Percentiles rank a stretch among this genome's conserved stretches.
Conservation (phyloP, 2,113 vertebrate species). For the Pipra filicauda region DNA sequence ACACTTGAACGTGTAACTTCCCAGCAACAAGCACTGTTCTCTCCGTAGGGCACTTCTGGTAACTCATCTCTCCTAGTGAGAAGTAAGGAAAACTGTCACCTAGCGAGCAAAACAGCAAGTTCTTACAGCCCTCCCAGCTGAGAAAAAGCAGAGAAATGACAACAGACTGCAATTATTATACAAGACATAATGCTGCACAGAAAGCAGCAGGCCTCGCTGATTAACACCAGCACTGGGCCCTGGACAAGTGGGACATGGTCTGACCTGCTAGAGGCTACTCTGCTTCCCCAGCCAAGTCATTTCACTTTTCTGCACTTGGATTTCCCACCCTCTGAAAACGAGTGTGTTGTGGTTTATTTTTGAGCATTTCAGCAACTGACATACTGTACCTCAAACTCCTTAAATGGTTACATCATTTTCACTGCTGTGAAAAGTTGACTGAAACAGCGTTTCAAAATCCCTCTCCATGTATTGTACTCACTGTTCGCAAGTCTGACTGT, state of each 20-base stretch:
- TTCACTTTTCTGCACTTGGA: neutral
- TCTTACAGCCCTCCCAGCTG: neutral
- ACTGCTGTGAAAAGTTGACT: constrained; percentile 29
- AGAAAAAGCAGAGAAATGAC: neutral
- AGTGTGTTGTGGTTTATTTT: neutral
- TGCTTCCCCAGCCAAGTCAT: neutral
- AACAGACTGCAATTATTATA: neutral
- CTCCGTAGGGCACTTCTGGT: constrained; percentile 48
- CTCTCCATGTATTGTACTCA: neutral
- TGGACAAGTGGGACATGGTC: neutral
- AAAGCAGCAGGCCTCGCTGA: neutral
- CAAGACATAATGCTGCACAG: neutral
- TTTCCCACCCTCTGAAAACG: neutral
- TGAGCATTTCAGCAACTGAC: constrained; percentile 42
- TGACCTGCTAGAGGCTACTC: neutral
- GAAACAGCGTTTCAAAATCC: constrained; percentile 36
- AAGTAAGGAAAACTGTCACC: constrained; percentile 37
- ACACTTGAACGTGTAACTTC: constrained; percentile 47
- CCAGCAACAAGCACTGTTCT: constrained; percentile 33
- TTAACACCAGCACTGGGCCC: neutral
- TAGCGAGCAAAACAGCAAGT: neutral
- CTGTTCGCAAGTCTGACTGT: neutral
- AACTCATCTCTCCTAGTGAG: constrained; percentile 37
- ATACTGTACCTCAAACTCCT: constrained; percentile 20
- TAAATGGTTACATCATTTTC: constrained; percentile 31